Evolutionary conservation across 2,888 invertebrate species (phyloP), one percentile per base, ranked within the genome.

Genomic region (Neoascia interrupta): DNA sequence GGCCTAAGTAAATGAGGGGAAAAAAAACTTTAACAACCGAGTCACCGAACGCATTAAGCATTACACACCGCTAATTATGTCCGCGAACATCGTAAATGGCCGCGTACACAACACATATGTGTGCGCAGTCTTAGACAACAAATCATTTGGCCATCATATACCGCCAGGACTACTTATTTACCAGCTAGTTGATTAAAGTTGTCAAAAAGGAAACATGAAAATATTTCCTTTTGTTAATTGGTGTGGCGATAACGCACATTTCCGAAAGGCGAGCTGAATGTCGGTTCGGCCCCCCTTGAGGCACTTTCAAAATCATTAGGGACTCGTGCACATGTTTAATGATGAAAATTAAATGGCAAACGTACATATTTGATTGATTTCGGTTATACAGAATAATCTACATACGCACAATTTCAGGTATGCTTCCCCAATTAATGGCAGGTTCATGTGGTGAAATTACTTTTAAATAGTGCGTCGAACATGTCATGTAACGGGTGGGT

Each of bases 291-390:
- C 15, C 34, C 49, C 43, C 23, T 13, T 13, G 49, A 34, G 49
- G 34, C 18, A 69, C 68, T 51, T 69, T 58, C 68, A 51, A 69
- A 69, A 69, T 41, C 68, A 69, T 69, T 69, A 69, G 51, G 51
- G 58, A 41, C 68, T 49, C 68, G 68, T 69, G 68, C 51, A 49
- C 41, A 58, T 58, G 34, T 69, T 69, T 58, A 69, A 69, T 69
- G 68, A 58, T 69, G 26, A 49, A 58, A 69, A 69, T 69, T 69
- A 69, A 69, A 69, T 69, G 58, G 68, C 68, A 69, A 56, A n/a
- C n/a, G n/a, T n/a, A n/a, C n/a, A n/a, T n/a, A n/a, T n/a, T n/a
- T n/a, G n/a, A n/a, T n/a, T n/a, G n/a, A n/a, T n/a, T n/a, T n/a
- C n/a, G n/a, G n/a, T n/a, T n/a, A n/a, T n/a, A n/a, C n/a, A n/a